These are phyloP conservation scores for Cebuella pygmaea DNA, from an alignment of 2,797 vertebrate genomes.

Conservation along the genomic window DNA sequence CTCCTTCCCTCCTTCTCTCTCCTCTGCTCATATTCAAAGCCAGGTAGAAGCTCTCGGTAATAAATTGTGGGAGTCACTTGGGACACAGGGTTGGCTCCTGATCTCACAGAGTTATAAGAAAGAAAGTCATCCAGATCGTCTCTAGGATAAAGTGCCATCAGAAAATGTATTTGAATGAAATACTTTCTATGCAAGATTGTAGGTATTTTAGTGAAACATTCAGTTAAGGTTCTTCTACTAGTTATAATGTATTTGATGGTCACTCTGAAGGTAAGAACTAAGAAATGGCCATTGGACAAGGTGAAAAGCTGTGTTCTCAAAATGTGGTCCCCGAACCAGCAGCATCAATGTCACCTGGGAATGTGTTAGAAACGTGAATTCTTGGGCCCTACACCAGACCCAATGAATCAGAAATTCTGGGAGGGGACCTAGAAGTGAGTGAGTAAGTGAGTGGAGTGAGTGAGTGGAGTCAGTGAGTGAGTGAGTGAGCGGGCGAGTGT, in stretches of 20 bases:
- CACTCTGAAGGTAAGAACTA: neutral
- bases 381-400: neutral
- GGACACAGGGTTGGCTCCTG: neutral
- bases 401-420: neutral
- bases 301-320: neutral
- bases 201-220: neutral
- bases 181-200: neutral
- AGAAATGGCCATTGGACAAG: neutral
- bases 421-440: neutral
- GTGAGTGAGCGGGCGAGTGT: neutral
- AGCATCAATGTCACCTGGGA: neutral
- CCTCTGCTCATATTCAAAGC: neutral
- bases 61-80: neutral
- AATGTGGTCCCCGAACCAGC: too few relatives aligned
- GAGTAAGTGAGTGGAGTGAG: too few relatives aligned
- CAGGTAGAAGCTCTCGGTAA: neutral
- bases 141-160: conserved; percentile 13
- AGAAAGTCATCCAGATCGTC: neutral
- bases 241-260: neutral
- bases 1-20: neutral
- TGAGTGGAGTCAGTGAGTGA: too few relatives aligned
- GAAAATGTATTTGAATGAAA: conserved; percentile 35
- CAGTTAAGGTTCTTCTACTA: neutral
- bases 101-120: neutral
- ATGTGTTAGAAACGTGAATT: neutral